Base-by-base conservation (phyloP, 2,113 vertebrate genomes). In the Poecile atricapillus region DNA sequence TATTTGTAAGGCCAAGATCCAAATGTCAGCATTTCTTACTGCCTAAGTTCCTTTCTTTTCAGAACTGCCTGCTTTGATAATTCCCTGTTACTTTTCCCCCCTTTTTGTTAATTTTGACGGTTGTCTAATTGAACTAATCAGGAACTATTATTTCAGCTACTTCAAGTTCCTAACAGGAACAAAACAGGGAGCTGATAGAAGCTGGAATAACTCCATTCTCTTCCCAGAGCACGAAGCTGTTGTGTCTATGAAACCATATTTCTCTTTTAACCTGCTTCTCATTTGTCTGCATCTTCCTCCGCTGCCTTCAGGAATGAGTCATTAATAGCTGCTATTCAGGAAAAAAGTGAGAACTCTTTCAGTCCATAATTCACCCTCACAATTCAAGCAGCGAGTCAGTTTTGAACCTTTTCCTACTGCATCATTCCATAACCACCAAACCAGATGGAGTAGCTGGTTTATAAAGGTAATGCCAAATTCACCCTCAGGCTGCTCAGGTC, bases 271-370 rank as follows among this genome's bases (percentile, higher is more conserved):
- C 70, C 63, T 46, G 69, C 60, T 94, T 55, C 84, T 84, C 55
- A 25, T 73, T 94, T 82, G 59, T 77, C 81, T 81, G 59, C 77
- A 71, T 90, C 91, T 81, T 81, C 62, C 7, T 3, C 55, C 0
- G 0, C 44, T 92, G 80, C 68, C 74, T 70, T 87, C 81, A 93
- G 87, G 65, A 96, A 5, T 11, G 91, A 94, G 59, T 63, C 84
- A 60, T 89, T 91, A 95, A 87, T 74, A 90, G 78, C 85, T 55
- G 89, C 63, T 70, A 2, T 6, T 80, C 82, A 52, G 46, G 50
- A 70, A 64, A 83, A 78, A 91, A 83, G 63, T 44, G 90, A 93
- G 90, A 96, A 90, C 63, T 92, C 87, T 65, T 90, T 77, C 92
- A 93, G 93, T 74, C 69, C 53, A 71, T 92, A 95, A 89, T 2